Percentiles rank a stretch among this genome's conserved stretches.
Evolutionary conservation across 2,797 vertebrate species (phyloP).

Genomic region (Dromococcyx pavoninus): DNA sequence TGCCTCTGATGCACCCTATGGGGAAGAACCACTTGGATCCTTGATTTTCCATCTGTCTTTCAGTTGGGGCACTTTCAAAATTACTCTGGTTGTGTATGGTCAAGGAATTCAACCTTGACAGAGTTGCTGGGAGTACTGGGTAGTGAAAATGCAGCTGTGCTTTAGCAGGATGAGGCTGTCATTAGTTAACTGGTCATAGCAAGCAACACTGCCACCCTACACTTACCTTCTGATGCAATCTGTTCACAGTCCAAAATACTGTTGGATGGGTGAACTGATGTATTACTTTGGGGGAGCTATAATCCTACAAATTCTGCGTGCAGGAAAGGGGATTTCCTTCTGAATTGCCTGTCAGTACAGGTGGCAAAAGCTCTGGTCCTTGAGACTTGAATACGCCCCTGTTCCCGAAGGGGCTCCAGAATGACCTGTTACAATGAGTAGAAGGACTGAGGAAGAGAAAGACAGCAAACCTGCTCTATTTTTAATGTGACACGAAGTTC

Average conservation of each 20-base stretch:
- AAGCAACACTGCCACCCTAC: not conserved
- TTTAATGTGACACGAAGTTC: not conserved
- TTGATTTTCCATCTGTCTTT: not conserved
- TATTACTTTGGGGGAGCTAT: not conserved
- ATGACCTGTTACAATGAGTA: not conserved
- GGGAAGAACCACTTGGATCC: not conserved
- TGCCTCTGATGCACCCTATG: not conserved
- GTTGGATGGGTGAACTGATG: not conserved
- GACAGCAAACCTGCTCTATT: not conserved
- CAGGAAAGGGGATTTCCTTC: not conserved
- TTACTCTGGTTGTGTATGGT: not conserved
- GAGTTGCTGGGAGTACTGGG: not conserved
- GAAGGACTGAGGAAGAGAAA: not conserved
- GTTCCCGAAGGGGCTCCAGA: not conserved
- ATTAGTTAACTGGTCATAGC: not conserved
- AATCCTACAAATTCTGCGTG: not conserved
- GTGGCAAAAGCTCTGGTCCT: not conserved
- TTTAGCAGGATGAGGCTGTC: not conserved
- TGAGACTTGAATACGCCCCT: accelerated
- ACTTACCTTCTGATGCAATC: not conserved
- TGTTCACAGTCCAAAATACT: not conserved
- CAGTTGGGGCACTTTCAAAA: not conserved
- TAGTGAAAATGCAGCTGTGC: not conserved
- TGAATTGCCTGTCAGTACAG: not conserved
- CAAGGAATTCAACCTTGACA: not conserved